Evolutionary conservation across 2,113 vertebrate species (phyloP).

Genomic region (Cyprinodon brontotheroides): DNA sequence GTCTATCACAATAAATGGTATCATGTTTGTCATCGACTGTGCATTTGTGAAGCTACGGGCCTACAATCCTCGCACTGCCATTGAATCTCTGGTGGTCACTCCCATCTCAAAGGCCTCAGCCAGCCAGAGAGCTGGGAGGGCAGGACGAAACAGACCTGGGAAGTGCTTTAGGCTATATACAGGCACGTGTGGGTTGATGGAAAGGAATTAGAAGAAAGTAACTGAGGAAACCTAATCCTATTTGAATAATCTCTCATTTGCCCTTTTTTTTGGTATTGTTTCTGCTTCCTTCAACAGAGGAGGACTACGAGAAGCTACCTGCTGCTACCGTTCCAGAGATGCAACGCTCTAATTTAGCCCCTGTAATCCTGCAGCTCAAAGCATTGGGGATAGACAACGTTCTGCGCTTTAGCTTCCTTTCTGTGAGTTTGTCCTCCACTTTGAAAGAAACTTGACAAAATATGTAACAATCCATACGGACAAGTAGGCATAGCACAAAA

Average conservation of each 20-base stretch:
- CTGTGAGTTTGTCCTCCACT: constrained; percentile 81
- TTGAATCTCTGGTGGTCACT: constrained; percentile 94
- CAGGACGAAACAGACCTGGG: constrained; percentile 90
- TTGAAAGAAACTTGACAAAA: constrained; percentile 31
- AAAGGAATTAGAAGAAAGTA: not conserved
- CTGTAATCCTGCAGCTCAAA: constrained; percentile 97
- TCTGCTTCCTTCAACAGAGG: constrained; percentile 82
- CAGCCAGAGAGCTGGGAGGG: constrained; percentile 91
- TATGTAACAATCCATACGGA: not conserved
- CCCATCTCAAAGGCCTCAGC: constrained; percentile 96
- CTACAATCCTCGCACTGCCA: constrained; percentile 91
- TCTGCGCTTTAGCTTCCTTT: constrained; percentile 96
- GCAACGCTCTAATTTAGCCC: constrained; percentile 95
- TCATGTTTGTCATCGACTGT: constrained; percentile 93
- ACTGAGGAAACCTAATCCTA: not conserved
- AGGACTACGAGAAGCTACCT: constrained; percentile 94
- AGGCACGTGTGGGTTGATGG: constrained; percentile 71
- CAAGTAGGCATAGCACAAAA: no score
- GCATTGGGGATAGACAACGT: constrained; percentile 97
- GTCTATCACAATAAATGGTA: constrained; percentile 92
- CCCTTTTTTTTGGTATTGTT: constrained; percentile 7
- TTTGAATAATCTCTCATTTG: not conserved
- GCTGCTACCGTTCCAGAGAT: constrained; percentile 92
- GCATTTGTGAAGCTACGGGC: constrained; percentile 96
- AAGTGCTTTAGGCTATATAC: constrained; percentile 96